Evolutionary conservation across 2,113 vertebrate species (phyloP).

Genomic region (Lepisosteus oculatus): DNA sequence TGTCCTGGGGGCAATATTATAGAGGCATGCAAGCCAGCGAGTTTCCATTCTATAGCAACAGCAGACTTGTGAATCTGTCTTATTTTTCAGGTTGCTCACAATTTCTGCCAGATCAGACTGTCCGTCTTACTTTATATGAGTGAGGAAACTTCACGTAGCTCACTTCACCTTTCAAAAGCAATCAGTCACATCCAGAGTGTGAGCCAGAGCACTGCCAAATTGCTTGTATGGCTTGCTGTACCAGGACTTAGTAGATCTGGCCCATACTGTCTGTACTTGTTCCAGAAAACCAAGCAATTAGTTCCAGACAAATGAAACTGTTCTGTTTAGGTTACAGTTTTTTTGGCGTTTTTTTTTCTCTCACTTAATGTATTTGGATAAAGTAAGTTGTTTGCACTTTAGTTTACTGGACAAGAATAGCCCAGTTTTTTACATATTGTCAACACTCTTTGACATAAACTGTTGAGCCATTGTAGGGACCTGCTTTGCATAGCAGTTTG

Average conservation of each 20-base stretch:
- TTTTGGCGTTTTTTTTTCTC: neutral
- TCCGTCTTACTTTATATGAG: conserved; percentile 7
- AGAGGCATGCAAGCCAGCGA: neutral
- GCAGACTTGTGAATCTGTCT: too few relatives aligned
- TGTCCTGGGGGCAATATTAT: neutral
- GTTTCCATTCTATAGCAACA: neutral
- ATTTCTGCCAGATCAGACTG: neutral
- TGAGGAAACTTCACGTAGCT: neutral
- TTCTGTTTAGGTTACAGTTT: neutral
- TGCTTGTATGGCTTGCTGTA: conserved; percentile 2
- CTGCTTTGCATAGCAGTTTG: too few relatives aligned
- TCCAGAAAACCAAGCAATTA: conserved; percentile 16
- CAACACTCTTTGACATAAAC: too few relatives aligned
- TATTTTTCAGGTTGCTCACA: neutral
- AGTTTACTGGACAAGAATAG: neutral
- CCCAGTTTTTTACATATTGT: neutral
- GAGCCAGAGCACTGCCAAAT: conserved; percentile 3
- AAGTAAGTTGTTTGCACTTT: conserved; percentile 13
- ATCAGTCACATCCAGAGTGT: conserved; percentile 8
- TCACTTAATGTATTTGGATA: neutral
- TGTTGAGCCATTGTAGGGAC: too few relatives aligned
- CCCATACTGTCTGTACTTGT: neutral
- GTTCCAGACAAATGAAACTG: conserved; percentile 25
- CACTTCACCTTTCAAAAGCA: neutral
- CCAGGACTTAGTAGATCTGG: neutral